Base-by-base conservation (phyloP, 2,888 invertebrate species). In the Adelognathus sp. region DNA sequence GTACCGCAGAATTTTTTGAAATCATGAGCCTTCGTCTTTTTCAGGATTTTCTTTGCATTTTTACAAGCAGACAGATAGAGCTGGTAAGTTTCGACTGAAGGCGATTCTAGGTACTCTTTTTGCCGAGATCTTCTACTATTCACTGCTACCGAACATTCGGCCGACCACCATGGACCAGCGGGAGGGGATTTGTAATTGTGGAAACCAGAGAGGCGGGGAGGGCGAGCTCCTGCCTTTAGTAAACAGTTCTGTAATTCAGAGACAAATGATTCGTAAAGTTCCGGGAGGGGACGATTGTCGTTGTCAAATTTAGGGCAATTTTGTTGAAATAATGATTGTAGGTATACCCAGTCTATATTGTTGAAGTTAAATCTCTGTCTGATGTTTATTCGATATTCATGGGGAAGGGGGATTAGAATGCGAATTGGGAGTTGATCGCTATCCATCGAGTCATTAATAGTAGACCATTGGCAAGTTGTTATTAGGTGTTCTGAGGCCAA, bases 141-240 rank as follows among this genome's bases (percentile, higher is more conserved):
- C 1, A 60, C 14, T 2, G 24, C 60, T 4, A 5, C 3, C 1
- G 60, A 27, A 41, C 60, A 60, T 0, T 3, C 14, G 21, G 39
- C 24, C 4, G 21, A 6, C 60, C 60, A 60, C 60, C 60, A 60
- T 7, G 60, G 60, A 11, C 39, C 60, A 41, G 60, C 39, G 1
- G 60, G 24, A 6, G 39, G 39, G 4, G 41, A 33, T 27, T 39
- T 41, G 27, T 41, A 33, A 9, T 1, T 16, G n/a, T 56, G n/a
- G n/a, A n/a, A n/a, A n/a, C n/a, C 41, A 14, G 18, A 7, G 4
- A 41, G 39, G 21, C 0, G 2, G 0, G 16, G 27, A 41, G 39
- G 24, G 1, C 4, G n/a, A 5, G 7, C 7, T 39, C 41, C 41
- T 18, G 60, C 41, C 3, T 41, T 14, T 3, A n/a, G n/a, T n/a